These are phyloP conservation scores for Echinops telfairi DNA, from an alignment of 2,113 vertebrate genomes.

Conservation along the genomic window DNA sequence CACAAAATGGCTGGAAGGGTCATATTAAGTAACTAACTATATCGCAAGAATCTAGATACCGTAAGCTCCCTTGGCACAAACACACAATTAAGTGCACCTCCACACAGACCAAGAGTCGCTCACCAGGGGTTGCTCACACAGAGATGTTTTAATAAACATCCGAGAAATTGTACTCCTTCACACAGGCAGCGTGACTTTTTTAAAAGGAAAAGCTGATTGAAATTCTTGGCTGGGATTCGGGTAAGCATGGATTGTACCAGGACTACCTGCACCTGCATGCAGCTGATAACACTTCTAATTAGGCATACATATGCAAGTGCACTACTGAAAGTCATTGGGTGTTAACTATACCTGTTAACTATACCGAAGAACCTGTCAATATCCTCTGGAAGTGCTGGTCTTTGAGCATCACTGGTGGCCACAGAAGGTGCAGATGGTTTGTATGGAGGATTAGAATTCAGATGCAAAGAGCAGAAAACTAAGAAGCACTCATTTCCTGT, in stretches of 20 bases:
- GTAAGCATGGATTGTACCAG: not conserved
- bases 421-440: not conserved
- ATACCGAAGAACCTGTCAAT: not conserved
- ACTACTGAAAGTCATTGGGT: not conserved
- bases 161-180: not conserved
- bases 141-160: not conserved
- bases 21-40: no score
- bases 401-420: constrained; percentile 46
- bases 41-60: not conserved
- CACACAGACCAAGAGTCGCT: not conserved
- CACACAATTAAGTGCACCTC: not conserved
- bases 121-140: not conserved
- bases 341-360: not conserved
- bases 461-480: constrained; percentile 50
- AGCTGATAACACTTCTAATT: constrained; percentile 53
- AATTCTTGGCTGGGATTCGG: not conserved
- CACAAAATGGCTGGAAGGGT: no score
- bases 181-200: not conserved
- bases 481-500: constrained; percentile 51
- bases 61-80: not conserved
- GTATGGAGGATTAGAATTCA: constrained; percentile 34
- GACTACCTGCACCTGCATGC: not conserved
- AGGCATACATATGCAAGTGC: not conserved
- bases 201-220: not conserved
- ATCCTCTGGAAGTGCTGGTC: not conserved